Percentiles rank a stretch among this genome's conserved stretches.
Conservation (phyloP, 2,113 vertebrate genomes). For the Corynorhinus townsendii region DNA sequence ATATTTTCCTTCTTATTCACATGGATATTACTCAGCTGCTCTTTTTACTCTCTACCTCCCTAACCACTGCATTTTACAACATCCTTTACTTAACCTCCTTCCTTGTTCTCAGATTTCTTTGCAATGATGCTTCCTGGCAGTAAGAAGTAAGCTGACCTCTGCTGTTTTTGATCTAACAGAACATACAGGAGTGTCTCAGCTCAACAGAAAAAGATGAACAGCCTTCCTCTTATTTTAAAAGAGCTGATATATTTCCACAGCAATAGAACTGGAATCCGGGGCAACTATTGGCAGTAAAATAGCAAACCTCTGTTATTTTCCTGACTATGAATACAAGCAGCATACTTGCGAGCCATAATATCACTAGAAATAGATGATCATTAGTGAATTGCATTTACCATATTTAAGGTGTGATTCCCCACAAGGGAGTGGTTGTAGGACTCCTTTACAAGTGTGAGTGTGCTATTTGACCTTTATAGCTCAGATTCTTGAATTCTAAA, state of each 20-base stretch:
- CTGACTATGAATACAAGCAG: not conserved
- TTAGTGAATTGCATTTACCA: not conserved
- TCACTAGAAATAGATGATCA: not conserved
- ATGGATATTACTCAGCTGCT: not conserved
- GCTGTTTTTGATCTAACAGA: not conserved
- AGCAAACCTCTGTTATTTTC: not conserved
- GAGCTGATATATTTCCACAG: not conserved
- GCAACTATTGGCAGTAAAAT: not conserved
- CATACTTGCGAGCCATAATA: not conserved
- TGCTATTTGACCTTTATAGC: not conserved
- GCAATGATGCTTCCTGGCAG: not conserved
- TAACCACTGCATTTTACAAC: not conserved
- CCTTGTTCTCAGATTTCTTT: slow-evolving; percentile 3
- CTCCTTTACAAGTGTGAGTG: not conserved
- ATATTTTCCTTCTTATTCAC: not conserved
- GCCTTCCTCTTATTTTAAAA: not conserved
- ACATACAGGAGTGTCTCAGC: not conserved
- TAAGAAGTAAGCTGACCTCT: not conserved
- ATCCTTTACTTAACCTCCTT: not conserved
- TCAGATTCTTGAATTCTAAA: slow-evolving; percentile 3
- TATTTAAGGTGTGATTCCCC: not conserved
- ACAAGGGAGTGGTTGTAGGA: not conserved
- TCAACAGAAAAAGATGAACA: not conserved
- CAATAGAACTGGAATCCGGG: not conserved
- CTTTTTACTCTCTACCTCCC: not conserved